Evolutionary conservation across 2,113 vertebrate species (phyloP).

Genomic region (Hippocampus abdominalis): DNA sequence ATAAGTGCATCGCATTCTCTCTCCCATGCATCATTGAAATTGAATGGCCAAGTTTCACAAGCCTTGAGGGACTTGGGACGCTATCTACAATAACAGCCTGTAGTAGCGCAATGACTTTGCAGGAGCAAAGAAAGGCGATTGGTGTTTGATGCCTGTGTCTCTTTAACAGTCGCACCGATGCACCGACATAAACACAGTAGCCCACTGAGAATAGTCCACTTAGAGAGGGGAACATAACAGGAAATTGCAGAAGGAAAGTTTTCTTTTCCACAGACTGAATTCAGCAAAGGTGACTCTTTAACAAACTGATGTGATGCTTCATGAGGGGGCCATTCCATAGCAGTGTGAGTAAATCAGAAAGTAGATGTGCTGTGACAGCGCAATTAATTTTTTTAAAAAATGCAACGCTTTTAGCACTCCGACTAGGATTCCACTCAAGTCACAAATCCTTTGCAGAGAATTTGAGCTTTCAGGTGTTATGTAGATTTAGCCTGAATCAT

Average conservation of each 20-base stretch:
- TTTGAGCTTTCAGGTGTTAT: neutral
- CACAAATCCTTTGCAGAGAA: neutral
- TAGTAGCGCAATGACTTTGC: conserved; percentile 6
- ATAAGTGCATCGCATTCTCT: conserved; percentile 5
- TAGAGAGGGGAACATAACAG: conserved; percentile 47
- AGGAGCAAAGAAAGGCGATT: conserved; percentile 2
- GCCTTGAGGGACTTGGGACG: neutral
- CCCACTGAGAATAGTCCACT: conserved; percentile 55
- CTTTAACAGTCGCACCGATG: conserved; percentile 43
- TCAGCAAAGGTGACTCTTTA: neutral
- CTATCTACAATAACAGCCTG: conserved; percentile 10
- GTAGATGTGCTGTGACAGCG: neutral
- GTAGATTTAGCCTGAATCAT: conserved; percentile 4
- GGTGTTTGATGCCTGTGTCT: conserved; percentile 13
- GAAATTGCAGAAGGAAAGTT: conserved; percentile 54
- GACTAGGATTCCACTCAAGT: neutral
- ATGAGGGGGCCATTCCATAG: neutral
- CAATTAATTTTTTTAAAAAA: neutral
- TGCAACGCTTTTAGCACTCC: neutral
- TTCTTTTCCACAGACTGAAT: conserved; percentile 8
- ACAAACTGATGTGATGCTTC: neutral
- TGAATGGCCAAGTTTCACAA: conserved; percentile 33
- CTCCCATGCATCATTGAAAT: conserved; percentile 60
- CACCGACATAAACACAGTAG: conserved; percentile 48
- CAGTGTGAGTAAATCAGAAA: neutral